Conservation (phyloP, 2,888 invertebrate species). For the Nematopogon swammerdamellus region DNA sequence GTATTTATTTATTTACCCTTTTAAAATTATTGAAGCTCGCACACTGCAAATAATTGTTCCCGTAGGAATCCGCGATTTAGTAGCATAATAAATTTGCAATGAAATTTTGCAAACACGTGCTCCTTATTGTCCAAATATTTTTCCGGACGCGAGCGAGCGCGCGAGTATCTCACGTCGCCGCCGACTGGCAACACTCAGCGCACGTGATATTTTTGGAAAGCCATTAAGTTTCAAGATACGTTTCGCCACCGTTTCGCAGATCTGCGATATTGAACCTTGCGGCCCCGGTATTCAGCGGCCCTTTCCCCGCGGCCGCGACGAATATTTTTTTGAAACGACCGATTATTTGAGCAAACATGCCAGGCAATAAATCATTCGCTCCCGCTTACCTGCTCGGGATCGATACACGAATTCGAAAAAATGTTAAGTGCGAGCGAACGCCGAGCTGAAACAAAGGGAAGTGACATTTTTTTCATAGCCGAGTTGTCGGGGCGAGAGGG, state of each 20-base stretch:
- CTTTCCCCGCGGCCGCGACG: background rate
- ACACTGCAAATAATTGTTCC: background rate
- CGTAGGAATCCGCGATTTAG: conserved; percentile 24
- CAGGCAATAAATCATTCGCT: conserved; percentile 49
- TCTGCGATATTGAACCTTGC: background rate
- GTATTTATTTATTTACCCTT: background rate
- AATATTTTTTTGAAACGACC: conserved; percentile 25
- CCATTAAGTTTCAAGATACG: conserved; percentile 37
- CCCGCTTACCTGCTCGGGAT: conserved; percentile 47
- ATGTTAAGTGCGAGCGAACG: background rate
- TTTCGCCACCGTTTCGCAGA: conserved; percentile 6
- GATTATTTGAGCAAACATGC: conserved; percentile 54
- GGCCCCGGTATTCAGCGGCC: background rate
- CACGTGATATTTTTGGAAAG: conserved; percentile 30
- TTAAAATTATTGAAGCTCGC: background rate
- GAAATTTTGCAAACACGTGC: conserved; percentile 28
- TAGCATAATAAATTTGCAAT: conserved; percentile 30
- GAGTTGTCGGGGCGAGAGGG: conserved; percentile 20
- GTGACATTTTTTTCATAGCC: conserved; percentile 44
- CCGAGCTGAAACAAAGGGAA: conserved; percentile 38
- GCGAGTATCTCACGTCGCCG: background rate
- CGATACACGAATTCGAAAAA: conserved; percentile 21
- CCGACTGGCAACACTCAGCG: conserved; percentile 22
- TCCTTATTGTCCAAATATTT: conserved; percentile 39
- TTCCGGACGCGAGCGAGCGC: conserved; percentile 12